These are phyloP conservation scores for Cephus runcator DNA, from an alignment of 2,888 invertebrate species.

Conservation along the genomic window DNA sequence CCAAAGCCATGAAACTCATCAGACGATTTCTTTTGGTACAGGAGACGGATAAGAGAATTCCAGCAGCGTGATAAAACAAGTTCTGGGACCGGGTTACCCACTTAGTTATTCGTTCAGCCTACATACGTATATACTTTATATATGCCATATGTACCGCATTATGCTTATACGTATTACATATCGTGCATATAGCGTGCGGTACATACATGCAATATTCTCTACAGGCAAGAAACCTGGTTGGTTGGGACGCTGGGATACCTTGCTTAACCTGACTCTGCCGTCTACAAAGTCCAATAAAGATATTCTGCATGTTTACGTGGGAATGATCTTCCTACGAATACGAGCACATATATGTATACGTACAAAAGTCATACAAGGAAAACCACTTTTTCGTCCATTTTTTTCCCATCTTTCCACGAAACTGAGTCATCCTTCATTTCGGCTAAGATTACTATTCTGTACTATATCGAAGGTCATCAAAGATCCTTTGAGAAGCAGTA, in stretches of 20 bases:
- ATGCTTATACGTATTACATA: not conserved
- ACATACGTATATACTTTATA: slow-evolving; percentile 40
- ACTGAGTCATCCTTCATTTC: not conserved
- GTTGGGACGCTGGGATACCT: not conserved
- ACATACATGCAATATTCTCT: not conserved
- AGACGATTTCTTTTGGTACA: not conserved
- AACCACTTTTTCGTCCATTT: not conserved
- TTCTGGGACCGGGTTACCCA: slow-evolving; percentile 62
- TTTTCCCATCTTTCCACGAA: not conserved
- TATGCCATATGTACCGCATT: not conserved
- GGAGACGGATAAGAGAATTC: not conserved
- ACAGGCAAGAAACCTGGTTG: not conserved
- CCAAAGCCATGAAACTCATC: not conserved
- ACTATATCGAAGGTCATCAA: not conserved
- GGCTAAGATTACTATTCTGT: not conserved
- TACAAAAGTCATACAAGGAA: not conserved
- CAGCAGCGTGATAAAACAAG: slow-evolving; percentile 49
- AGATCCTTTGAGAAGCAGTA: not conserved
- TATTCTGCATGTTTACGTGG: not conserved
- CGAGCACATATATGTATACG: not conserved
- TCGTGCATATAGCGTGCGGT: not conserved
- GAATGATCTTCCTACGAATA: not conserved
- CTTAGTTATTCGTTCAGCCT: slow-evolving; percentile 40
- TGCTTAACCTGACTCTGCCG: not conserved
- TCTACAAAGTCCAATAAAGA: not conserved